phyloP scores from a whole-genome alignment of 2,888 invertebrate genomes.

The Neoitamus cyanurus region DNA sequence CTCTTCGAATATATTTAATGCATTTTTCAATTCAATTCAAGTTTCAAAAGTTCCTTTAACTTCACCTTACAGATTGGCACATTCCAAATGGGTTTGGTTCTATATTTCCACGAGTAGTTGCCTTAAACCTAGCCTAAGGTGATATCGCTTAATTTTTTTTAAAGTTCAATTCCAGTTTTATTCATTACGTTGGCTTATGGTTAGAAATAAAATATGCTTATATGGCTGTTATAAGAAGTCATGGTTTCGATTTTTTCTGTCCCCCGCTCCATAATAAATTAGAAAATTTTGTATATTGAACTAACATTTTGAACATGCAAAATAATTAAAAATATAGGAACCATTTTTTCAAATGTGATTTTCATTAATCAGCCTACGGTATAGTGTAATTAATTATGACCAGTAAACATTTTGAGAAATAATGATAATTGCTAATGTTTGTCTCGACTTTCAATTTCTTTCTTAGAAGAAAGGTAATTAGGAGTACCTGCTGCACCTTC shows the following conservation, averaged over 20 bases:
- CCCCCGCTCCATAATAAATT: too few species aligned
- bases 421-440: too few species aligned
- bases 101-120: neutral
- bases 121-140: neutral
- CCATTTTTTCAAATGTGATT: too few species aligned
- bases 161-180: neutral
- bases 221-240: neutral
- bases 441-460: too few species aligned
- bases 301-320: too few species aligned
- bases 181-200: neutral
- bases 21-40: neutral
- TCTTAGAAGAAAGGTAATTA: too few species aligned
- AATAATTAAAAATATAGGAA: too few species aligned
- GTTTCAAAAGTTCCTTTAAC: neutral
- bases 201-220: constrained; percentile 1
- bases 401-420: too few species aligned
- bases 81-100: neutral
- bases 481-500: too few species aligned
- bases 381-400: too few species aligned
- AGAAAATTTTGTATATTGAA: too few species aligned
- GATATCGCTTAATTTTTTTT: neutral
- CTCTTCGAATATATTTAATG: neutral
- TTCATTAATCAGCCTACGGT: too few species aligned
- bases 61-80: neutral
- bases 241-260: neutral